A percentile compares a stretch with the other conserved stretches of the same genome.
Evolutionary conservation across 2,113 vertebrate genomes (phyloP).

Genomic region (Sitta europaea): DNA sequence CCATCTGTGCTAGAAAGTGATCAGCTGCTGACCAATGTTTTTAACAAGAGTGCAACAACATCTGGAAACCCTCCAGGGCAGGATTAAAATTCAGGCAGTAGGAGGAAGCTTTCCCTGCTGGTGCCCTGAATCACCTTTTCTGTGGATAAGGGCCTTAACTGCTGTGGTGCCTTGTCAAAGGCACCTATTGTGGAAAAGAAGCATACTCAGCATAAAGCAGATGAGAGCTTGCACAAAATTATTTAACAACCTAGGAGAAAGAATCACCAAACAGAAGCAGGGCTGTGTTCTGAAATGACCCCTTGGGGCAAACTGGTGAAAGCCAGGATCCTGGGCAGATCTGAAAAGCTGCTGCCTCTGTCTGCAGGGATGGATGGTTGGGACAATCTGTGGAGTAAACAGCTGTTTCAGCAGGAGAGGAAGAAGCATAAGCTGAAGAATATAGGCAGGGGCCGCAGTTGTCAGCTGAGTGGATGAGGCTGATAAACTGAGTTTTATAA

Average conservation of each 20-base stretch:
- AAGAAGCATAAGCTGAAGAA: not conserved
- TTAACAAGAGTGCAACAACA: not conserved
- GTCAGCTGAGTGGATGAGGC: not conserved
- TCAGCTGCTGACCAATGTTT: not conserved
- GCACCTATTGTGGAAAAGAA: not conserved
- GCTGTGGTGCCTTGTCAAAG: not conserved
- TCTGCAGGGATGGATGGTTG: not conserved
- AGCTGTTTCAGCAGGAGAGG: not conserved
- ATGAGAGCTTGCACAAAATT: not conserved
- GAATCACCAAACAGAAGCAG: not conserved
- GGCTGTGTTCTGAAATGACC: not conserved
- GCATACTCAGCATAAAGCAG: not conserved
- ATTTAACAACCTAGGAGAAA: not conserved
- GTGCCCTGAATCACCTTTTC: not conserved
- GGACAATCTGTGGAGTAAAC: not conserved
- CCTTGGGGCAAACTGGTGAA: not conserved
- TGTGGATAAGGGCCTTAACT: not conserved
- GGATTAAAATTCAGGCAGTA: not conserved
- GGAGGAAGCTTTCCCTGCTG: not conserved
- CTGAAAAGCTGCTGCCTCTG: not conserved
- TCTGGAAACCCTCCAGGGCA: not conserved
- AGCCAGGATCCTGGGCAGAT: not conserved
- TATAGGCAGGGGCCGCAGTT: not conserved
- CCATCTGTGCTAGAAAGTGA: constrained; percentile 33
- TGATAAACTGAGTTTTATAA: not conserved